phyloP scores from a whole-genome alignment of 2,797 vertebrate species.

The Ciconia nigra region DNA sequence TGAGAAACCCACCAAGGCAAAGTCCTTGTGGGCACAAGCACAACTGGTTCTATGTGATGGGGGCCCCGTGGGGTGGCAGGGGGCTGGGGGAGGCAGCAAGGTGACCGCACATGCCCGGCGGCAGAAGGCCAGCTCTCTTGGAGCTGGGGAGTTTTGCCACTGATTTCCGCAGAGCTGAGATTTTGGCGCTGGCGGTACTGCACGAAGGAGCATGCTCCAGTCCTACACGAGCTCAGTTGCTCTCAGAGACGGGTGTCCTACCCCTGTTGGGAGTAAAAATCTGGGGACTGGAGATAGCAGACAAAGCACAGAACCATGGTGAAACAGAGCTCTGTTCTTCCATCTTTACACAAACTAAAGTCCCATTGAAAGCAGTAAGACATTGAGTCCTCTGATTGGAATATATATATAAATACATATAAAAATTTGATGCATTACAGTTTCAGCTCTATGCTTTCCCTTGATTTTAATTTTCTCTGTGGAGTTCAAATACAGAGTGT shows the following conservation, averaged over 20 bases:
- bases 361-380: slow-evolving; percentile 37
- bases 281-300: neutral
- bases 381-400: slow-evolving; percentile 29
- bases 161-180: neutral
- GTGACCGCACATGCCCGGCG: accelerated
- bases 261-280: neutral
- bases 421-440: slow-evolving; percentile 11
- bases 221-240: neutral
- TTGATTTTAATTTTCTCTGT: slow-evolving; percentile 46
- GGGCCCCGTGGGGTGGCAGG: accelerated
- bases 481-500: slow-evolving; percentile 38
- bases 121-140: neutral
- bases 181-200: accelerated
- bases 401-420: slow-evolving; percentile 7
- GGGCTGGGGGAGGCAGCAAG: neutral
- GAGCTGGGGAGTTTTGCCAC: neutral
- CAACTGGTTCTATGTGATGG: neutral
- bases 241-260: neutral
- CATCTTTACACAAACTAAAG: slow-evolving; percentile 40
- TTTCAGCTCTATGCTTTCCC: neutral
- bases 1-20: neutral
- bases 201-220: accelerated
- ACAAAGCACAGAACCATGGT: slow-evolving; percentile 35
- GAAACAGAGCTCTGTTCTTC: slow-evolving; percentile 39
- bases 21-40: neutral